Conservation (phyloP, 1,140 invertebrate genomes). For the Drosophila kurseongensis region DNA sequence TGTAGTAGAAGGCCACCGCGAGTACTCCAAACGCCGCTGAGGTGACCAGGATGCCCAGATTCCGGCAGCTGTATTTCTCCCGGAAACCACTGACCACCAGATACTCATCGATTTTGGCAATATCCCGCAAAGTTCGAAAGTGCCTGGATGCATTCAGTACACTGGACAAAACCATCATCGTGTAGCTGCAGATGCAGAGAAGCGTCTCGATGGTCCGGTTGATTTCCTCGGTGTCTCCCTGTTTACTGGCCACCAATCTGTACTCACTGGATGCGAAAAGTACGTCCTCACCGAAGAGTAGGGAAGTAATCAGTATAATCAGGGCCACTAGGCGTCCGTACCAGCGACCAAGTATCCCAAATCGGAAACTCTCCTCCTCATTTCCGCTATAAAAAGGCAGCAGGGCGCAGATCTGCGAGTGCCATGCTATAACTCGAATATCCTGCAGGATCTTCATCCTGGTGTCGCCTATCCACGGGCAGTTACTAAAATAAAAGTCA, state of each 20-base stretch:
- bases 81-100: slow-evolving; percentile 45
- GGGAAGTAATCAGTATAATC: slow-evolving; percentile 24
- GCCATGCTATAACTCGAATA: slow-evolving; percentile 26
- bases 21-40: slow-evolving; percentile 32
- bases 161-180: slow-evolving; percentile 54
- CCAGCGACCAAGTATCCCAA: slow-evolving; percentile 23
- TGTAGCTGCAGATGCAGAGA: slow-evolving; percentile 67
- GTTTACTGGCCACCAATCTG: slow-evolving; percentile 45
- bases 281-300: slow-evolving; percentile 50
- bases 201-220: slow-evolving; percentile 72
- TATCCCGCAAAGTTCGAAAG: slow-evolving; percentile 55
- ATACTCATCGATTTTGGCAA: slow-evolving; percentile 56
- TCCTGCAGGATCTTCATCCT: slow-evolving; percentile 58
- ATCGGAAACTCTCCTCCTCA: slow-evolving; percentile 35
- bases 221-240: slow-evolving; percentile 71
- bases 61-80: slow-evolving; percentile 47
- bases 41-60: slow-evolving; percentile 31
- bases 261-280: slow-evolving; percentile 52
- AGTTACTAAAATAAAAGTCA: background rate
- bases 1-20: slow-evolving; percentile 64
- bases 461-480: background rate
- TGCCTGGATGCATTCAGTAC: slow-evolving; percentile 49
- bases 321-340: slow-evolving; percentile 47
- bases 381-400: slow-evolving; percentile 49
- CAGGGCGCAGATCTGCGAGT: slow-evolving; percentile 44